Evolutionary conservation across 2,797 vertebrate species (phyloP), one percentile per base, ranked within the genome.

Genomic region (Podarcis lilfordi): DNA sequence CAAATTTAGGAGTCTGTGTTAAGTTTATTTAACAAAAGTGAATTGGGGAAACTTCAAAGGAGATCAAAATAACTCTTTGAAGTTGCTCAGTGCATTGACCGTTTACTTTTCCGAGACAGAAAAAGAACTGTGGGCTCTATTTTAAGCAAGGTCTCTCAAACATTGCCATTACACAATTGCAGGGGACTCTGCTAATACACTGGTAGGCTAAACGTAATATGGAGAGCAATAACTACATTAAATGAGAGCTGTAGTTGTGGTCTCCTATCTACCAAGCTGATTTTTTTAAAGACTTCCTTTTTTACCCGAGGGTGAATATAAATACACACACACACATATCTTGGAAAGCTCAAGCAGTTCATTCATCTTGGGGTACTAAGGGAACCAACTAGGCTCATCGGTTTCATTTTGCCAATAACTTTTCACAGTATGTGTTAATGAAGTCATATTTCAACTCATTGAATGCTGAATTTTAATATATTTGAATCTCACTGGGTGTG

Each of bases 21-120:
- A 84, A 84, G 74, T 84, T 83, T 84, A 83, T 88, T 88, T 84
- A 78, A 77, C 81, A 84, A 84, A 88, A 40, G 64, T 78, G 45
- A 37, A 79, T 71, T 37, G 81, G 64, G 50, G 64, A 71, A 84
- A 88, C 81, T 88, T 88, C 87, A 88, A 88, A 78, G 74, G 81
- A 84, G 64, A 71, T 88, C 81, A 88, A 78, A 83, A 84, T 84
- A 78, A 72, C n/a, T 19, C 81, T 88, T 88, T 88, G 81, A 88
- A 88, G 87, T 88, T 84, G 71, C 81, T 27, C 83, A 64, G 19
- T n/a, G 32, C 75, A 79, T 61, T 71, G 75, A 27, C 87, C 66
- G 61, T 75, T 71, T 79, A 21, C 32, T 69, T 84, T 84, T 79
- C 68, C 13, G 50, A 84, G 35, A 29, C 32, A 32, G 75, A 43